Evolutionary conservation across 2,113 vertebrate genomes (phyloP).

Genomic region (Hemichromis elongatus): DNA sequence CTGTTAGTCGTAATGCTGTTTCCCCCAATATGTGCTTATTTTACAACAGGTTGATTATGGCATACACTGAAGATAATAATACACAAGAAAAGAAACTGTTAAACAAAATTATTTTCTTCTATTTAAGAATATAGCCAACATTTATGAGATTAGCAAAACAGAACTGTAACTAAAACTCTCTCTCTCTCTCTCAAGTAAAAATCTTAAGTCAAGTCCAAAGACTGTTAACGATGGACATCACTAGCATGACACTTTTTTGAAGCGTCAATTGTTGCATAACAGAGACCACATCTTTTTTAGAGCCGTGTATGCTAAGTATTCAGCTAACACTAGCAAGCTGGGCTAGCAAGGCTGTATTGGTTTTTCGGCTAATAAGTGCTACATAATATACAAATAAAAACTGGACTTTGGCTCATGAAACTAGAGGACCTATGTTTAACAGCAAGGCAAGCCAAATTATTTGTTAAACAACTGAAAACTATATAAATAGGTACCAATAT

Average conservation of each 20-base stretch:
- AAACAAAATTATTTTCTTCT: neutral
- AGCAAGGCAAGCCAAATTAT: neutral
- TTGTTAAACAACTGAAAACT: neutral
- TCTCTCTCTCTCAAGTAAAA: neutral
- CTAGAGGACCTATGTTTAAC: neutral
- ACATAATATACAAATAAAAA: neutral
- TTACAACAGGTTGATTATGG: neutral
- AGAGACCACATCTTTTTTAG: neutral
- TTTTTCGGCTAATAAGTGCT: neutral
- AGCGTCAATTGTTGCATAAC: neutral
- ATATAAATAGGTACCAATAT: neutral
- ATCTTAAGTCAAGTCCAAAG: neutral
- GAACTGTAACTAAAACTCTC: neutral
- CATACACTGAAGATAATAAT: neutral
- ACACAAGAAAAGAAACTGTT: neutral
- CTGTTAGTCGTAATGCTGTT: neutral
- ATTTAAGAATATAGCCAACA: neutral
- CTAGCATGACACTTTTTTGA: neutral
- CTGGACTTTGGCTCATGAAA: accelerated
- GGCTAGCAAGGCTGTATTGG: neutral
- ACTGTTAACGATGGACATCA: neutral
- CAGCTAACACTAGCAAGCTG: neutral
- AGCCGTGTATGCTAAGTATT: neutral
- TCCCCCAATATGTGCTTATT: neutral
- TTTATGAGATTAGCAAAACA: neutral